phyloP scores from a whole-genome alignment of 2,797 vertebrate genomes.

The Taenioides sp. region DNA sequence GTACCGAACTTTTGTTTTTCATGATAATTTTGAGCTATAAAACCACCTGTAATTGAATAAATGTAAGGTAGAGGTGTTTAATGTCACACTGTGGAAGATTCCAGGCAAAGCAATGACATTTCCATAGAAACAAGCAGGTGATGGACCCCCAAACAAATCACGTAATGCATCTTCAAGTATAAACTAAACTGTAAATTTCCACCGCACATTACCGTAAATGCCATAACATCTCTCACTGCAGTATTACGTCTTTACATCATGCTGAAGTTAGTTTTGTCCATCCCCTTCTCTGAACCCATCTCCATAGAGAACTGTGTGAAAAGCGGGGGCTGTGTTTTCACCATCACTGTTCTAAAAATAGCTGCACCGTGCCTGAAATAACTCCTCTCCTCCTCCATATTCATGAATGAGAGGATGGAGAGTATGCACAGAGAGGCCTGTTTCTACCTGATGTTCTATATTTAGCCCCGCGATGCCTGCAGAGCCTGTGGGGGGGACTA shows the following conservation, averaged over 20 bases:
- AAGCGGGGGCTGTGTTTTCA: conserved; percentile 63
- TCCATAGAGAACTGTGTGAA: conserved; percentile 43
- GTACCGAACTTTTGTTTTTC: no score
- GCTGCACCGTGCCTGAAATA: conserved; percentile 57
- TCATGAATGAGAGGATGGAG: conserved; percentile 66
- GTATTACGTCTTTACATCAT: neutral
- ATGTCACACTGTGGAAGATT: no score
- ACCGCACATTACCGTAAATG: neutral
- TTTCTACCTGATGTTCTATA: conserved; percentile 67
- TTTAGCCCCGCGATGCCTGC: conserved; percentile 56
- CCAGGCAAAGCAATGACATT: no score
- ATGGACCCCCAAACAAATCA: no score
- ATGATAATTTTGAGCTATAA: no score
- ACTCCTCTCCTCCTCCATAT: conserved; percentile 68
- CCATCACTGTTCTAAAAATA: conserved; percentile 63
- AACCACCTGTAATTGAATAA: no score
- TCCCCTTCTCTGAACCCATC: conserved; percentile 26
- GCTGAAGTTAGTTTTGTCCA: neutral
- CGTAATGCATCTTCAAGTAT: neutral
- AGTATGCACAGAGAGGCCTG: conserved; percentile 21
- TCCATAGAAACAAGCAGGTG: no score
- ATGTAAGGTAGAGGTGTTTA: no score
- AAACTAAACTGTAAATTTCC: neutral
- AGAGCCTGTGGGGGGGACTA: conserved; percentile 38
- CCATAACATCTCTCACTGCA: neutral